phyloP scores from a whole-genome alignment of 2,797 vertebrate genomes.

The Numenius phaeopus region DNA sequence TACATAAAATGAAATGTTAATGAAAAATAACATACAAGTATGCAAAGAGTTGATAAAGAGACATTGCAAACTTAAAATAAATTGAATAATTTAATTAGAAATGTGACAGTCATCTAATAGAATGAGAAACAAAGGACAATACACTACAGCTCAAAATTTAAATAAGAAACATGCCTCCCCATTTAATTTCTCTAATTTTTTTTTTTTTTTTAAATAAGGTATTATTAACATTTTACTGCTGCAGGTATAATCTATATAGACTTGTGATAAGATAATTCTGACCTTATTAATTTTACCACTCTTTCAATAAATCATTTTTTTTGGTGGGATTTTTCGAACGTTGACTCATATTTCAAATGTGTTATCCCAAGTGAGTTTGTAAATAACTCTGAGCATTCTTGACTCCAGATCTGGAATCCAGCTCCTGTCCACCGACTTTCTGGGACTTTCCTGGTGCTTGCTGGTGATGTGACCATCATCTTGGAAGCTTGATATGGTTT shows the following conservation, averaged over 20 bases:
- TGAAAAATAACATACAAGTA: neutral
- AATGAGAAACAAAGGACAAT: neutral
- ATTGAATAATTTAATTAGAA: neutral
- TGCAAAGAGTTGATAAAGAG: neutral
- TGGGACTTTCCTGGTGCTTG: no score
- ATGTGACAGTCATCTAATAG: neutral
- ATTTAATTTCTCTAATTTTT: neutral
- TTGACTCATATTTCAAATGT: neutral
- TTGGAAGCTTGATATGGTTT: no score
- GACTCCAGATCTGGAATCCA: no score
- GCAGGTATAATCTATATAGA: neutral
- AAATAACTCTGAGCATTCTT: neutral
- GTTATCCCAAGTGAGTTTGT: neutral
- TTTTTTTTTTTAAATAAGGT: neutral
- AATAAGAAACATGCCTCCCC: rapidly evolving
- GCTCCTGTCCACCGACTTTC: no score
- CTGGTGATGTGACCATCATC: no score
- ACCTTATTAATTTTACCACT: neutral
- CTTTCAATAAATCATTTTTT: neutral
- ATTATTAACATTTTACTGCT: neutral
- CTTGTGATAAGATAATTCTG: neutral
- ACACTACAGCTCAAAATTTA: neutral
- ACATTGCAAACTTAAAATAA: neutral
- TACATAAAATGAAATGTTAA: neutral
- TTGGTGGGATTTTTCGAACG: rapidly evolving